Percentiles rank a stretch among this genome's conserved stretches.
phyloP scores from a whole-genome alignment of 2,888 invertebrate species.

The Lasioglossum pauxillum region DNA sequence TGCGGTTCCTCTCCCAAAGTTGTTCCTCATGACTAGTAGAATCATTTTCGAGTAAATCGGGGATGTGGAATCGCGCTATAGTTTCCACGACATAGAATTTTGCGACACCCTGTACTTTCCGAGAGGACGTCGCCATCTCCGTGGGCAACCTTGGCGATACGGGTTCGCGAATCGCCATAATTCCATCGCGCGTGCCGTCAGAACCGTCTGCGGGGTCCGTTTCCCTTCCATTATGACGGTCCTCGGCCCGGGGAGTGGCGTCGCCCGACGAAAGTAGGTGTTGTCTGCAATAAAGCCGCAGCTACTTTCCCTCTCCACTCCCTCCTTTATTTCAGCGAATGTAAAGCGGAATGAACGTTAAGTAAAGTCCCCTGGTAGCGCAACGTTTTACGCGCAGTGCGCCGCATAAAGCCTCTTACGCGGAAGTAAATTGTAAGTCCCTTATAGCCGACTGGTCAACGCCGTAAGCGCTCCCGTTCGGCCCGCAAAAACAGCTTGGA shows the following conservation, averaged over 20 bases:
- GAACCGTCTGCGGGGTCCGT: constrained; percentile 24
- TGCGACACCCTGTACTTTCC: background rate
- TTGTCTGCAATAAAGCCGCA: constrained; percentile 63
- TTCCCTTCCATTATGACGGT: constrained; percentile 33
- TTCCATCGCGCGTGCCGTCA: constrained; percentile 24
- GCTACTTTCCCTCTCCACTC: constrained; percentile 32
- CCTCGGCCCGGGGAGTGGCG: constrained; percentile 1
- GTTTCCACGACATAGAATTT: no score
- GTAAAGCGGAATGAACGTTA: constrained; percentile 70
- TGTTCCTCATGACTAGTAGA: no score
- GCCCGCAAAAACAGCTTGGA: constrained; percentile 71
- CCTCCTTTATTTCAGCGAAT: constrained; percentile 45
- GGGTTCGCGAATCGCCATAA: constrained; percentile 25
- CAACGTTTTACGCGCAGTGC: constrained; percentile 72
- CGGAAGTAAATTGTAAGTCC: constrained; percentile 78
- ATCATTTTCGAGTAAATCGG: no score
- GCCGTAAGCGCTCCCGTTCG: constrained; percentile 75
- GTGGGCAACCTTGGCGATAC: background rate
- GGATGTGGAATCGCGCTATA: no score
- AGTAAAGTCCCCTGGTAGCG: constrained; percentile 66
- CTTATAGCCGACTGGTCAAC: constrained; percentile 76
- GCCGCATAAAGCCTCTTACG: constrained; percentile 76
- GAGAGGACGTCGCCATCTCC: background rate
- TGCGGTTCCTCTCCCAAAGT: no score
- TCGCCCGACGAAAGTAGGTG: constrained; percentile 49